These are phyloP conservation scores for Fulica atra DNA, from an alignment of 2,113 vertebrate genomes.

Conservation along the genomic window DNA sequence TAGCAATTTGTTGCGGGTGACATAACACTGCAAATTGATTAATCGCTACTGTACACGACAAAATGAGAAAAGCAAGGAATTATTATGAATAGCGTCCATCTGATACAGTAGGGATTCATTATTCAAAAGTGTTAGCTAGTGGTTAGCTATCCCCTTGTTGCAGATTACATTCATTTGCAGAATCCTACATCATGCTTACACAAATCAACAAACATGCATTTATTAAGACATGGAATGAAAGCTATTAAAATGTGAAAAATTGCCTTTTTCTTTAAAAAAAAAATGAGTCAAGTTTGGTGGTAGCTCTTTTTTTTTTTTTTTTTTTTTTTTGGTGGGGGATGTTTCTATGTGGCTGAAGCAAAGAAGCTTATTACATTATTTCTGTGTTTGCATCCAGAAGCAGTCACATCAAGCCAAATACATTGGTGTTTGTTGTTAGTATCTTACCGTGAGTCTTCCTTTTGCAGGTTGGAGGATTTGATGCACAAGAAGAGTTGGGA, in stretches of 20 bases:
- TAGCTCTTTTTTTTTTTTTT: not conserved
- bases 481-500: not conserved
- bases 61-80: constrained; percentile 91
- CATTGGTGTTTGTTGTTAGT: not conserved
- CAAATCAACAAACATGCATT: constrained; percentile 88
- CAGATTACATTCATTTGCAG: constrained; percentile 89
- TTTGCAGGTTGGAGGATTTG: not conserved
- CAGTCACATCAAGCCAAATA: not conserved
- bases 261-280: constrained; percentile 69
- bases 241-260: constrained; percentile 89
- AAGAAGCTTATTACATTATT: not conserved
- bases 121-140: constrained; percentile 85
- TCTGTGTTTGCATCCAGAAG: not conserved
- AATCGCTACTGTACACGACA: constrained; percentile 85
- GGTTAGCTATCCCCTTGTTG: constrained; percentile 82
- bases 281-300: constrained; percentile 48
- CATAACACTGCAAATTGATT: constrained; percentile 90
- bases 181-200: constrained; percentile 85
- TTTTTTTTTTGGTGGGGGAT: not conserved
- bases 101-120: constrained; percentile 87
- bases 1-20: constrained; percentile 89
- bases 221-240: constrained; percentile 87
- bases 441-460: not conserved
- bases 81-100: constrained; percentile 91
- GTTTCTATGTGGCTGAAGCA: not conserved